Evolutionary conservation across 2,113 vertebrate genomes (phyloP).

Genomic region (Cyanoliseus patagonus): DNA sequence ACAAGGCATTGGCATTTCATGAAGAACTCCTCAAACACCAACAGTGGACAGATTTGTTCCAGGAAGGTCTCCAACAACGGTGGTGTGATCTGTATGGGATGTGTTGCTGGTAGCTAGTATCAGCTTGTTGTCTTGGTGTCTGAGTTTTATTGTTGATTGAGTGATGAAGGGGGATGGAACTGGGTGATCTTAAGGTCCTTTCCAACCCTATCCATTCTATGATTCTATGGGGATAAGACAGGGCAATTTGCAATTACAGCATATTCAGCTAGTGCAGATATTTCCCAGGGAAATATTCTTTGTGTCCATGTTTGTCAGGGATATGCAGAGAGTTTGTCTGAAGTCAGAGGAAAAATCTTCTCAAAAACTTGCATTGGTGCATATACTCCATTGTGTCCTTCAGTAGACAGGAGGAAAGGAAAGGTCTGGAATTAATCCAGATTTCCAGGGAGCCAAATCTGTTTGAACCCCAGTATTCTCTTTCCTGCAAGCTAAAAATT

Average conservation of each 20-base stretch:
- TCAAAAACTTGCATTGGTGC: background rate
- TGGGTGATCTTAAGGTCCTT: background rate
- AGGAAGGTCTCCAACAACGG: background rate
- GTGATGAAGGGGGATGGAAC: background rate
- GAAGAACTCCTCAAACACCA: background rate
- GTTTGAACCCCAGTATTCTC: background rate
- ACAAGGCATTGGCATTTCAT: background rate
- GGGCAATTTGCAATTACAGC: background rate
- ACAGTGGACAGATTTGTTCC: background rate
- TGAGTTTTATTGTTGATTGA: background rate
- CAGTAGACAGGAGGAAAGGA: background rate
- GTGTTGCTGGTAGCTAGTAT: background rate
- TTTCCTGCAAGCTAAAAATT: slow-evolving; percentile 45
- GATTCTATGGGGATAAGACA: background rate
- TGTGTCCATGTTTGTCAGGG: background rate
- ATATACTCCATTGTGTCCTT: background rate
- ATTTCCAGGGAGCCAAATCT: background rate
- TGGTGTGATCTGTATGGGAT: background rate
- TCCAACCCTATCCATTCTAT: background rate
- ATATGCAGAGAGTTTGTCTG: background rate
- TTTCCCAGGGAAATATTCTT: background rate
- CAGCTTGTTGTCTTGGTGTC: background rate
- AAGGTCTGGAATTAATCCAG: background rate
- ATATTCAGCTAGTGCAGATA: background rate
- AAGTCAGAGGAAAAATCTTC: slow-evolving; percentile 3